Evolutionary conservation across 2,797 vertebrate species (phyloP), one percentile per base, ranked within the genome.

Genomic region (Sebastiscus tertius): DNA sequence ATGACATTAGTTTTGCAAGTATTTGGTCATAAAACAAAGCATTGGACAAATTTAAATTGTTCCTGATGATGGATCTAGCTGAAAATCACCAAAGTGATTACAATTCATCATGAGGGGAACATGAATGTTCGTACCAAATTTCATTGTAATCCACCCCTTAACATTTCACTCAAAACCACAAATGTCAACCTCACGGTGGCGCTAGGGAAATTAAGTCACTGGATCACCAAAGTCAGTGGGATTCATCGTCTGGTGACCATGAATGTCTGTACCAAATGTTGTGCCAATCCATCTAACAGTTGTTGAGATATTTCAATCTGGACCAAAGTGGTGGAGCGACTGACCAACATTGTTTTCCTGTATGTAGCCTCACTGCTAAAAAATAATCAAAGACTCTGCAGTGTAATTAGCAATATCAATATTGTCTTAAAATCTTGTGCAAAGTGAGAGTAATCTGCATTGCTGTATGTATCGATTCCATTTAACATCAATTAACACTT

Each of bases 401-500:
- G 73, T 0, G 2, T 59, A 68, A 76, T 79, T 75, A 81, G 33
- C 36, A 70, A 46, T 39, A 72, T 77, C 63, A 88, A 83, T 83
- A 83, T 16, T 2, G 52, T 59, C 20, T 70, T 66, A 26, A 46
- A 33, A 55, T 65, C 73, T 5, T 22, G n/a, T 66, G 54, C 79
- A 80, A 70, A 84, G 56, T 68, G 27, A 70, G 56, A 27, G 31
- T 56, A 2, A 87, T 84, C 84, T 72, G 55, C 65, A n/a, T 14
- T 4, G 6, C 61, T 8, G 10, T 10, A 18, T 20, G 2, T 64
- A 92, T 90, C 1, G 87, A 91, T 87, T 26, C 20, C 20, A 26
- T 78, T 86, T 86, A 85, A 80, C 88, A 83, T 80, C 91, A 81
- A 77, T 92, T 90, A 81, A 77, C 82, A 72, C 58, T 26, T 75